Base-by-base conservation (phyloP, 2,797 vertebrate species). In the Peromyscus eremicus region DNA sequence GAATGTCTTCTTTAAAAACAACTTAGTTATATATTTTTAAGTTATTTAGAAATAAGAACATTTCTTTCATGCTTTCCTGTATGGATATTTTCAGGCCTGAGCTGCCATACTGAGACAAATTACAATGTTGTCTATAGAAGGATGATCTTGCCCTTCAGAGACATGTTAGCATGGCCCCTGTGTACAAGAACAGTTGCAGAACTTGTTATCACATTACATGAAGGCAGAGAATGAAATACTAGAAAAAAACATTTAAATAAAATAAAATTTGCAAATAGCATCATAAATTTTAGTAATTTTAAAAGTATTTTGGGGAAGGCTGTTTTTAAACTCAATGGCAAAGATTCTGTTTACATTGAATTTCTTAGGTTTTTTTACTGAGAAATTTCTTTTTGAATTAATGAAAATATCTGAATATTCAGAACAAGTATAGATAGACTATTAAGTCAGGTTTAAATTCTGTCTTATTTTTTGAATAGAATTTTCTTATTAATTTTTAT, bases 221-320 rank as follows among this genome's bases (percentile, higher is more conserved):
- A 93, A 96, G 29, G 43, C 29, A 81, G 23, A 80, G 57, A 73
- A 87, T 1, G 3, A 62, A 84, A 66, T 52, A 71, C 7, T 49
- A 88, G 12, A 64, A 70, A 25, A 52, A 57, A 89, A n/a, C 0
- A 52, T 52, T 75, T 55, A 29, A 21, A 49, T 85, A 68, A 49
- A 66, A n/a, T 62, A n/a, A 82, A 89, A 60, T 52, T 52, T 27
- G 23, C 25, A 86, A 55, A 55, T 60, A 77, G 16, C 55, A 60
- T 91, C 86, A 85, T 60, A 94, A 70, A 97, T 92, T 86, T 73
- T 68, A 70, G 57, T 92, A 96, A 70, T 90, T 87, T 92, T 46
- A 88, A 87, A 87, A 88, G 79, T 80, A 77, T 82, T 95, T 75
- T 34, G 11, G 8, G 46, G 49, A 81, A 14, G 46, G 55, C 71